Evolutionary conservation across 1,140 invertebrate species (phyloP).

Genomic region (Apocrypta bakeri): DNA sequence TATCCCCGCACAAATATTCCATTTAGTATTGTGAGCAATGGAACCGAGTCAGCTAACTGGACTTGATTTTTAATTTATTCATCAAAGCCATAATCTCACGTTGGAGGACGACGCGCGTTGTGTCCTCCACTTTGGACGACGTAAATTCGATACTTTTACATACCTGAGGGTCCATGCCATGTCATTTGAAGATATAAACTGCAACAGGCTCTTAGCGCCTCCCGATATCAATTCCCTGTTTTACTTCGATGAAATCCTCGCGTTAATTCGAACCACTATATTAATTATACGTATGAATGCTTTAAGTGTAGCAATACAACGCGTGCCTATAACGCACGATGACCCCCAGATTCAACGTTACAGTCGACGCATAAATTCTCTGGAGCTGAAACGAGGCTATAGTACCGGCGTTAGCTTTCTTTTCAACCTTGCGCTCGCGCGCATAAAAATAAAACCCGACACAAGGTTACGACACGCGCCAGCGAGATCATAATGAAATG

Average conservation of each 20-base stretch:
- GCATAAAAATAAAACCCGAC: conserved; percentile 20
- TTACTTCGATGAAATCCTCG: too few species aligned
- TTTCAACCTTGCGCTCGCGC: conserved; percentile 17
- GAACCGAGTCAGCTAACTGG: background rate
- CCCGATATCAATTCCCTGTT: background rate
- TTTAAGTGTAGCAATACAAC: too few species aligned
- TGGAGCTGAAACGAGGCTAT: conserved; percentile 22
- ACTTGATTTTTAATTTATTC: background rate
- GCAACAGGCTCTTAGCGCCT: background rate
- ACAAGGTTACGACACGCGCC: conserved; percentile 25
- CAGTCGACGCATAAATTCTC: conserved; percentile 13
- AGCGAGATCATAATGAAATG: background rate
- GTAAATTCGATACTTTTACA: background rate
- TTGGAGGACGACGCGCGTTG: background rate
- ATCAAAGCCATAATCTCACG: background rate
- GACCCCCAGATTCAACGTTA: background rate
- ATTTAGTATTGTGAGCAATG: background rate
- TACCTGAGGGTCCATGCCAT: too few species aligned
- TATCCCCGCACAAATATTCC: background rate
- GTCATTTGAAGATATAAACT: too few species aligned
- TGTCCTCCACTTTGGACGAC: too few species aligned
- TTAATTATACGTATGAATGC: too few species aligned
- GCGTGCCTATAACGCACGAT: too few species aligned
- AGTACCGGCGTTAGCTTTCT: conserved; percentile 12
- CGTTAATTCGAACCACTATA: too few species aligned